Percentiles rank a stretch among this genome's conserved stretches.
These are phyloP conservation scores for Chionis minor DNA, from an alignment of 2,113 vertebrate genomes.

Conservation along the genomic window DNA sequence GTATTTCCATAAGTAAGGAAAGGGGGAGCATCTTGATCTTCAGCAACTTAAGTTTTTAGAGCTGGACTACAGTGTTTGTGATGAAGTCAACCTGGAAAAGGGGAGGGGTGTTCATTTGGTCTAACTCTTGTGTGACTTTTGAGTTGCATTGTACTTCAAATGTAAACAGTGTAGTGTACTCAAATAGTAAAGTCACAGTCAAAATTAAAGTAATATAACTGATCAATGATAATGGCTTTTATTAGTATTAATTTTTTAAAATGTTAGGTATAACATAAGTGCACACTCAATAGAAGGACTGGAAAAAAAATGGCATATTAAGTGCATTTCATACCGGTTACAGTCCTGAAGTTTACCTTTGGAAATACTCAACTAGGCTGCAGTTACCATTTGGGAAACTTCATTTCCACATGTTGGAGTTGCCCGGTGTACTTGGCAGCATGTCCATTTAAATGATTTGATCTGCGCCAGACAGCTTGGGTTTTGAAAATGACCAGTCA, in stretches of 20 bases:
- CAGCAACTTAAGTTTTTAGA: neutral
- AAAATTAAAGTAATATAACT: neutral
- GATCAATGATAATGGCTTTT: neutral
- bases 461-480: fast-evolving
- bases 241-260: neutral
- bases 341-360: fast-evolving
- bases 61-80: neutral
- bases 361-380: neutral
- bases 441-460: fast-evolving
- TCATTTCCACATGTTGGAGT: fast-evolving
- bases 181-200: neutral
- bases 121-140: neutral
- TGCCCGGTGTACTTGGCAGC: neutral
- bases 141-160: neutral
- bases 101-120: neutral
- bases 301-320: neutral
- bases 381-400: fast-evolving
- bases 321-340: fast-evolving
- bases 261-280: neutral
- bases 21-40: neutral
- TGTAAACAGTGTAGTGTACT: neutral
- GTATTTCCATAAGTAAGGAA: neutral
- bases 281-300: fast-evolving
- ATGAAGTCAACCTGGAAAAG: neutral
- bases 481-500: neutral